These are phyloP conservation scores for Porphyrio hochstetteri DNA, from an alignment of 2,113 vertebrate genomes.

Conservation along the genomic window DNA sequence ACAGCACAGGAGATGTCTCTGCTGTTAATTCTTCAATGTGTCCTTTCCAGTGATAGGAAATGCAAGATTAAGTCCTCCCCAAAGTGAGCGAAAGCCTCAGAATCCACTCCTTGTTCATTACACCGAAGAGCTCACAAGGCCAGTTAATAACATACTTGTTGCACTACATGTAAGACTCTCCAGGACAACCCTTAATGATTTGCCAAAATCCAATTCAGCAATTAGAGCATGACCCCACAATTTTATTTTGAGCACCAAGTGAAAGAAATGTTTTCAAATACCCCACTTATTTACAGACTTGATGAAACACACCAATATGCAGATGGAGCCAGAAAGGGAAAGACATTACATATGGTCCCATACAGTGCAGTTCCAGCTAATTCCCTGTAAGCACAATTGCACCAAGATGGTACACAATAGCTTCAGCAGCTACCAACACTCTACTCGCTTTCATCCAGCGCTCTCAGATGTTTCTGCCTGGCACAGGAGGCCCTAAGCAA, in stretches of 20 bases:
- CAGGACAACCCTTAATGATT: not conserved
- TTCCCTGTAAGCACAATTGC: not conserved
- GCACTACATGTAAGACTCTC: not conserved
- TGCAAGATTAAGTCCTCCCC: not conserved
- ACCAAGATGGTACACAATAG: fast-evolving
- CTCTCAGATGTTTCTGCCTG: not conserved
- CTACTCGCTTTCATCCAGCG: not conserved
- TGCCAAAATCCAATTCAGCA: not conserved
- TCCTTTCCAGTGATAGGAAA: not conserved
- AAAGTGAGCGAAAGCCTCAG: not conserved
- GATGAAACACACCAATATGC: not conserved
- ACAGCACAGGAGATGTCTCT: not conserved
- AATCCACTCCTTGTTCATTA: not conserved
- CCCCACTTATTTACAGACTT: not conserved
- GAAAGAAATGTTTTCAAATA: not conserved
- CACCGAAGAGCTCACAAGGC: not conserved
- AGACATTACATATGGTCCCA: fast-evolving
- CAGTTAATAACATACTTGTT: not conserved
- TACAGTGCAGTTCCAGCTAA: not conserved
- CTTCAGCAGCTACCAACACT: not conserved
- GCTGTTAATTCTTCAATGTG: not conserved
- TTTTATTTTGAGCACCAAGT: not conserved
- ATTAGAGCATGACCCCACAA: not conserved
- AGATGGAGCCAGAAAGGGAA: not conserved
- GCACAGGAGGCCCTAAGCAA: not conserved